Evolutionary conservation across 35 echinoderm and acorn worm genomes (phyloP).

Genomic region (Chiridota heheva): DNA sequence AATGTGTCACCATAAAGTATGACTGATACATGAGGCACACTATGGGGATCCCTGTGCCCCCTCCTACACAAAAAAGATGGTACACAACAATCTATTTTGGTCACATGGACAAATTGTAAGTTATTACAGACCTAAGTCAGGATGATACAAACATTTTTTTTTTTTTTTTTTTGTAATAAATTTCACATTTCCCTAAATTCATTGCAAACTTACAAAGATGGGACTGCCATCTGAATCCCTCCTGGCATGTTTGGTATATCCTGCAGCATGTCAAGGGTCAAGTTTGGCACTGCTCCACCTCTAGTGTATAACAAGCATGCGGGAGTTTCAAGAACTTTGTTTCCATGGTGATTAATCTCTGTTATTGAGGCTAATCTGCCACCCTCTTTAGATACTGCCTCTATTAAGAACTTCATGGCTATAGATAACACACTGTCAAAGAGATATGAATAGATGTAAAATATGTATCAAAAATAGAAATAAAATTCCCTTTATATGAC

Average conservation of each 20-base stretch:
- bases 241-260: slow-evolving; percentile 47
- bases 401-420: slow-evolving; percentile 80
- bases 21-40: too few relatives aligned
- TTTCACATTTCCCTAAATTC: neutral
- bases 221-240: slow-evolving; percentile 56
- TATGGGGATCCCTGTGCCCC: too few relatives aligned
- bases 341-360: slow-evolving; percentile 52
- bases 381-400: slow-evolving; percentile 33
- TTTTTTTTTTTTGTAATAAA: too few relatives aligned
- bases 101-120: too few relatives aligned
- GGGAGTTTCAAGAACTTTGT: slow-evolving; percentile 60
- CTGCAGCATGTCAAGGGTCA: slow-evolving; percentile 60
- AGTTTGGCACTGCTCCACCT: slow-evolving; percentile 67
- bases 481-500: too few relatives aligned
- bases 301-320: slow-evolving; percentile 79
- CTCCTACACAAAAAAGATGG: too few relatives aligned
- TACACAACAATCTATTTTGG: too few relatives aligned
- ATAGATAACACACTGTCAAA: neutral
- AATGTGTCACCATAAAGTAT: too few relatives aligned
- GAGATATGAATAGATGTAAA: too few relatives aligned
- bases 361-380: slow-evolving; percentile 53
- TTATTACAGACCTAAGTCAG: too few relatives aligned
- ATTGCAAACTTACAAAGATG: slow-evolving; percentile 75
- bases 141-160: neutral
- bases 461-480: too few relatives aligned